Evolutionary conservation across 2,797 vertebrate species (phyloP), one percentile per base, ranked within the genome.

Genomic region (Glyptemys insculpta): DNA sequence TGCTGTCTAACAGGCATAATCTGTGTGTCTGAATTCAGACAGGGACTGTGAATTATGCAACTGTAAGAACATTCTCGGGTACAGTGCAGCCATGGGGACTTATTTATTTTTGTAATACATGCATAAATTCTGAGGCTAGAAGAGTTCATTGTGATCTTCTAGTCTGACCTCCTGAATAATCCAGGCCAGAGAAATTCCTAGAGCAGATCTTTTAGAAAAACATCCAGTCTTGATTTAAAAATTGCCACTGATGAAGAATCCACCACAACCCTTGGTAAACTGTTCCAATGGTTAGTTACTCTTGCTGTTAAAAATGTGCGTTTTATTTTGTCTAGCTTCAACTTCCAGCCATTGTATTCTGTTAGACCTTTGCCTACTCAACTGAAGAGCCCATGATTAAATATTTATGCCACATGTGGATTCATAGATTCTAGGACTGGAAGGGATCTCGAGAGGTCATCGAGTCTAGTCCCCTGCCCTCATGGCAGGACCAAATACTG

Each of bases 41-140:
- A 86, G 83, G 68, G 87, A 90, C 90, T 79, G 86, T 78, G 85
- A 79, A 65, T 68, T 56, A 41, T 96, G 85, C 83, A 88, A 2
- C 81, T 91, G 65, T 74, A 47, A 74, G 93, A 92, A 23, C 29
- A 6, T 37, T 37, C 27, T 92, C 88, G 74, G 74, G 86, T 93
- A 81, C 84, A 90, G 86, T 86, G 93, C 80, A 93, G 90, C 90
- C 8, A 0, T 81, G 79, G 87, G 78, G 83, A 47, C 57, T 88
- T 92, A 72, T 47, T 88, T 49, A 37, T 74, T 11, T 93, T 92
- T 94, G 72, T 68, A 37, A 68, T 68, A 68, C 5, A 19, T 37
- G 18, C n/a, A 68, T n/a, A 68, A 68, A 37, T 68, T 68, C 18
- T 9, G 37, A 68, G 65, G 65, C 65, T 10, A 9, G 65, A 68